Conservation (phyloP, 2,888 invertebrate genomes). For the Acanthosepion pharaonis region DNA sequence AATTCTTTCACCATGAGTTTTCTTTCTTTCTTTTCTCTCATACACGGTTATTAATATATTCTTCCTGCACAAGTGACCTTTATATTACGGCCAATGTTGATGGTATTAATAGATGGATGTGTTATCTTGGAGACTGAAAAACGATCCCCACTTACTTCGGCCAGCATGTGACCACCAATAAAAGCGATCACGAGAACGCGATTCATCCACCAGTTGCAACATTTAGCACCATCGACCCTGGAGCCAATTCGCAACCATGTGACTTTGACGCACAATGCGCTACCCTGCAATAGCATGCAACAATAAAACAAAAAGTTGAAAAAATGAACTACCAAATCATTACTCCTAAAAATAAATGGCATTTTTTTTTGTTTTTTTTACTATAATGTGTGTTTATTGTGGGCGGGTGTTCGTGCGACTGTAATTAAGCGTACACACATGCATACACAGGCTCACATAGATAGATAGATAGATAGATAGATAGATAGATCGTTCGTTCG, state of each 20-base stretch:
- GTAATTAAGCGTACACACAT: neutral
- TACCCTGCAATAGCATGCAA: neutral
- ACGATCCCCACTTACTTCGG: neutral
- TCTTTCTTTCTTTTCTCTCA: neutral
- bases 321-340: neutral
- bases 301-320: neutral
- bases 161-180: neutral
- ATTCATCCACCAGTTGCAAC: neutral
- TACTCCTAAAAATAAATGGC: neutral
- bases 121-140: neutral
- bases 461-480: neutral
- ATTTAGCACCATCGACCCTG: neutral
- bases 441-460: neutral
- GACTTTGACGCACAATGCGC: neutral
- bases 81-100: neutral
- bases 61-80: neutral
- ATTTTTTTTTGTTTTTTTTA: no score
- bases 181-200: neutral
- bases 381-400: no score
- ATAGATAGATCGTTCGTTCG: no score
- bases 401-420: no score
- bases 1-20: neutral
- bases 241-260: neutral
- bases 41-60: neutral
- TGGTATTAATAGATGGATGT: neutral